Evolutionary conservation across 2,113 vertebrate genomes (phyloP), one percentile per base, ranked within the genome.

Genomic region (Grus americana): DNA sequence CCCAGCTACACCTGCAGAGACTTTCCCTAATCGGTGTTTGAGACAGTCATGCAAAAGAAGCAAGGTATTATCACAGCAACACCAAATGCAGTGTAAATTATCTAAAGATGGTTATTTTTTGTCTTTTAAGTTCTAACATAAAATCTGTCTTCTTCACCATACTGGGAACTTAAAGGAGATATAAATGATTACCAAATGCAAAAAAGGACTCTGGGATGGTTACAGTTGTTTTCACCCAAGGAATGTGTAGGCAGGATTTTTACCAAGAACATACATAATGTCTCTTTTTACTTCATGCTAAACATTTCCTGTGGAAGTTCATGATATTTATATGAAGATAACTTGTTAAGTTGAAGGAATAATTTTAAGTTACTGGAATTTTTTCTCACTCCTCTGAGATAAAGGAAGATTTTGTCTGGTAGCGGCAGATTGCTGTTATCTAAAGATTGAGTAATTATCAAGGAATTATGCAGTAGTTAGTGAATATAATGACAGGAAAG

Each of bases 381-480:
- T 61, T 80, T 93, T 94, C 54, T 90, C 47, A 36, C 30, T 84
- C 46, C 26, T 59, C 58, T 85, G 89, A 85, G 61, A 61, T 91
- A 47, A 46, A 82, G 49, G 16, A 92, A 42, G 62, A 86, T 91
- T 89, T 91, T 70, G 13, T 79, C 32, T 88, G 54, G 16, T 90
- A 52, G 80, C 11, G 4, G 59, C 74, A 97, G 66, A 73, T 94
- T 94, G 70, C 74, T 70, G 55, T 88, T 95, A 88, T 46, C 74
- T 73, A 90, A 95, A 50, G 66, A 87, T 19, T 90, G 76, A 87
- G 74, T 89, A 93, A 91, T 96, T 95, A 92, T 79, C 70, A 73
- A 91, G 78, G 81, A 96, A 90, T 97, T 96, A 95, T 80, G 86
- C 84, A 79, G 68, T 73, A 88, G 78, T 67, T 95, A 70, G 58